Conservation (phyloP, 2,113 vertebrate genomes). For the Irena cyanogastra region DNA sequence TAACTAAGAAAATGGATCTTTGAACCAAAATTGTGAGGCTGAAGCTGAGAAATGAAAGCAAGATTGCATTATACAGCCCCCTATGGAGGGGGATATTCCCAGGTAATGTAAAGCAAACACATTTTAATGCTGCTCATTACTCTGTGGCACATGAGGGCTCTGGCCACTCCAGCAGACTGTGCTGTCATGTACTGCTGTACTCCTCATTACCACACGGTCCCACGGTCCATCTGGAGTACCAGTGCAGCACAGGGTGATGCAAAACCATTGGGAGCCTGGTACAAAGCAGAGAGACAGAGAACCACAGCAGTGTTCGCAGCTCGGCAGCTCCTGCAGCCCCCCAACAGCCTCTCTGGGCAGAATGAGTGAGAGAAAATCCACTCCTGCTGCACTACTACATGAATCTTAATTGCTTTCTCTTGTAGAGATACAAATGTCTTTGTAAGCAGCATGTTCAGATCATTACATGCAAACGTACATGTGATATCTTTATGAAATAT, state of each 20-base stretch:
- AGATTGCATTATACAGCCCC: not conserved
- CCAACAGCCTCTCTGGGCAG: not conserved
- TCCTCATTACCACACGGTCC: not conserved
- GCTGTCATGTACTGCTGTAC: not conserved
- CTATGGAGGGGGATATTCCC: not conserved
- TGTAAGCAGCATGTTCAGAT: not conserved
- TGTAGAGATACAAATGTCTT: not conserved
- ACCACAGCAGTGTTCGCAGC: not conserved
- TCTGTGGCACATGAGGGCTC: not conserved
- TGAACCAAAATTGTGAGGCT: not conserved
- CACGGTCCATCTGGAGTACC: not conserved
- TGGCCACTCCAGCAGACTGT: not conserved
- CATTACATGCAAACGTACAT: not conserved
- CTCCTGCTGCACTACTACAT: not conserved
- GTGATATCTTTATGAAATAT: slow-evolving; percentile 35
- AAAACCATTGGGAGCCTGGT: not conserved
- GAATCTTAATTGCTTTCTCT: slow-evolving; percentile 12
- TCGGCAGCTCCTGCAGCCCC: not conserved
- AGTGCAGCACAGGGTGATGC: not conserved
- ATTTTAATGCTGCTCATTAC: not conserved
- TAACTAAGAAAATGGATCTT: not conserved
- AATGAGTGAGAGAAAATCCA: not conserved
- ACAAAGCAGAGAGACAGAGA: not conserved
- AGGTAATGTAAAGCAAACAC: not conserved
- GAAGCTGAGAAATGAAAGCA: not conserved